Conservation (phyloP, 2,888 invertebrate genomes). For the Julus scanicus region DNA sequence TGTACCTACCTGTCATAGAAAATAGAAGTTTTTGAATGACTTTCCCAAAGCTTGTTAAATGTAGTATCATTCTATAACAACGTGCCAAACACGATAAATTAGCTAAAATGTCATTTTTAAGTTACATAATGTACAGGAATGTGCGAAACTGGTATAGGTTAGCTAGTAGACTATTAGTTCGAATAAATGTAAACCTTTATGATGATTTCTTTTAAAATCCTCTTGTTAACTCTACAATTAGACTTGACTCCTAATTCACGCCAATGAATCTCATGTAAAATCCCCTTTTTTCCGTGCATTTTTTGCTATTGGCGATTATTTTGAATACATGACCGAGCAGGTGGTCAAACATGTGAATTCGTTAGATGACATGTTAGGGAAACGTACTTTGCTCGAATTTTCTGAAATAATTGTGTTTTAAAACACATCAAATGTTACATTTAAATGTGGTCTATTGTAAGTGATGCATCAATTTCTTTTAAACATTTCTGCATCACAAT, state of each 20-base stretch:
- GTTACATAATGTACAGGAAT: not conserved
- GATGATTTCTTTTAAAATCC: not conserved
- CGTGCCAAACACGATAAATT: not conserved
- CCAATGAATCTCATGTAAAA: not conserved
- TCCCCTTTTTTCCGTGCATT: slow-evolving; percentile 17
- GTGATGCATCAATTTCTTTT: too few relatives aligned
- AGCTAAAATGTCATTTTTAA: not conserved
- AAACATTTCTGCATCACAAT: too few relatives aligned
- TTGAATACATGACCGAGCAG: too few relatives aligned
- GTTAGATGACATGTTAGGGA: too few relatives aligned
- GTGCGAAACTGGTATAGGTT: not conserved
- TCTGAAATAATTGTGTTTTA: too few relatives aligned
- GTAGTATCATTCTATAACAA: not conserved
- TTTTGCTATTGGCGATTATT: too few relatives aligned
- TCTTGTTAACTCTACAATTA: not conserved
- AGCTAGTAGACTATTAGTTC: not conserved
- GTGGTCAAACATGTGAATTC: too few relatives aligned
- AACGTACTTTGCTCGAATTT: too few relatives aligned
- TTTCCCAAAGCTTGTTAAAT: not conserved
- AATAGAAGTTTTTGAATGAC: slow-evolving; percentile 32
- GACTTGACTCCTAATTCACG: not conserved
- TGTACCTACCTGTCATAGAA: slow-evolving; percentile 46
- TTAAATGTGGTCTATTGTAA: too few relatives aligned
- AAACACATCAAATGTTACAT: too few relatives aligned
- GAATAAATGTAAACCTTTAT: not conserved